phyloP scores from a whole-genome alignment of 1,140 invertebrate species.

The Armadillidium nasatum region DNA sequence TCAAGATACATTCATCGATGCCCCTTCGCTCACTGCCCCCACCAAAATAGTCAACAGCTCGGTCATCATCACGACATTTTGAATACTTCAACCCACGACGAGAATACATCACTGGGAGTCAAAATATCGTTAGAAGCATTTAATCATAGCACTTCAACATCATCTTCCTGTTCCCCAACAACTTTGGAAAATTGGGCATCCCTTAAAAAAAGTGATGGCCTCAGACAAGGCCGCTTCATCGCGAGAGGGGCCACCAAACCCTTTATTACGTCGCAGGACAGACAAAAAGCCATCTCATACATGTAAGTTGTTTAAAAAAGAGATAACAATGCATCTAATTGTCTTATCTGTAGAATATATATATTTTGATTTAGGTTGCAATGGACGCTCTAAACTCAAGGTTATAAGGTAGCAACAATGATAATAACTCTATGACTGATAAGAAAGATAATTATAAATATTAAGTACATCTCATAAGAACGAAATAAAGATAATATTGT shows the following conservation, averaged over 20 bases:
- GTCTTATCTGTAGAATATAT: not conserved
- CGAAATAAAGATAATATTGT: no score
- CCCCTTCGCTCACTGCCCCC: not conserved
- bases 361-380: not conserved
- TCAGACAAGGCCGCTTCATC: not conserved
- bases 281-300: not conserved
- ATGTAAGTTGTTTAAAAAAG: not conserved
- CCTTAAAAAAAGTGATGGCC: not conserved
- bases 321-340: not conserved
- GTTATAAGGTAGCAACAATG: constrained; percentile 7
- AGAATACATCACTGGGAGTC: not conserved
- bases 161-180: not conserved
- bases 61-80: not conserved
- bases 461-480: no score
- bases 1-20: not conserved
- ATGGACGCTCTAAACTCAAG: not conserved
- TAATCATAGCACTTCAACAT: not conserved
- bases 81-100: not conserved
- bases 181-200: not conserved
- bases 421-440: not conserved
- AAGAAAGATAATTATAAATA: no score
- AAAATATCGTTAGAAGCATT: not conserved
- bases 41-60: no score
- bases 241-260: not conserved
- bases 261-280: not conserved